Evolutionary conservation across 2,113 vertebrate genomes (phyloP).

Genomic region (Penelope pileata): DNA sequence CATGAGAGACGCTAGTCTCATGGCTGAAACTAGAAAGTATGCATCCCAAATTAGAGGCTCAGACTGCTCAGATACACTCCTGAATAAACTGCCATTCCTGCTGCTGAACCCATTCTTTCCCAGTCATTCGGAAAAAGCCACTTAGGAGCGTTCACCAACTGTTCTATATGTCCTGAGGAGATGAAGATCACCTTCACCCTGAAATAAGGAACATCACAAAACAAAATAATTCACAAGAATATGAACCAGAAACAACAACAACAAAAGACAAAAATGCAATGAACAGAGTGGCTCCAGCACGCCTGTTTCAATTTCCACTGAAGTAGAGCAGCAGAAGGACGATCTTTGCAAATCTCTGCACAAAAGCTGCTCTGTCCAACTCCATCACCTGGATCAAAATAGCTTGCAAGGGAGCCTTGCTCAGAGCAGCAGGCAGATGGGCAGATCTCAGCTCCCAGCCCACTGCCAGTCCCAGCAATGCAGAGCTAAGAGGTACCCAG

Average conservation of each 20-base stretch:
- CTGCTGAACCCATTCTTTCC: background rate
- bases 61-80: background rate
- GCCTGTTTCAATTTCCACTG: constrained; percentile 35
- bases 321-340: background rate
- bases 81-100: background rate
- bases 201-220: background rate
- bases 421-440: background rate
- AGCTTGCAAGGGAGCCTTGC: background rate
- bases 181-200: background rate
- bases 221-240: background rate
- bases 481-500: background rate
- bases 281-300: background rate
- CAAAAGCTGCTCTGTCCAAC: constrained; percentile 48
- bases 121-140: background rate
- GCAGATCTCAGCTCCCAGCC: constrained; percentile 2
- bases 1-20: background rate
- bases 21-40: background rate
- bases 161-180: background rate
- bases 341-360: constrained; percentile 21
- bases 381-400: constrained; percentile 40
- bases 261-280: background rate
- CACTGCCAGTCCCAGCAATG: background rate
- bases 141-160: background rate
- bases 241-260: background rate
- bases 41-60: background rate